Evolutionary conservation across 2,888 invertebrate species (phyloP), one percentile per base, ranked within the genome.

Genomic region (Gryllus longicercus): DNA sequence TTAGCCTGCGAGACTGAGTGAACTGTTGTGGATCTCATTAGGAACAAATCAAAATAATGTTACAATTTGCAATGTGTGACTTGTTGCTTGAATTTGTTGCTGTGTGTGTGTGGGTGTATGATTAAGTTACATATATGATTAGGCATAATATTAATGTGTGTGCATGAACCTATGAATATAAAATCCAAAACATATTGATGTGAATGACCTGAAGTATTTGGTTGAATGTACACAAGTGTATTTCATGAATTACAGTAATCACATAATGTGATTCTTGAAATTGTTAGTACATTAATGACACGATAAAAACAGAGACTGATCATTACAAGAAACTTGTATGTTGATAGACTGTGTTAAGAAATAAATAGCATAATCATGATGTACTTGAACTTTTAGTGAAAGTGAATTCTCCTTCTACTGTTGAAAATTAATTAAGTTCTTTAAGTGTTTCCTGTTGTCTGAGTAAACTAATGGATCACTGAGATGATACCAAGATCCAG

Each of bases 351-450:
- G 63, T 63, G 16, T 18, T 63, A n/a, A 63, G 38, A 63, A 63
- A 63, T 63, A 63, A 63, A 63, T 63, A n/a, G 63, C 63, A 63
- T 38, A 63, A 63, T 63, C 63, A 63, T 63, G n/a, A n/a, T 63
- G 14, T 63, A 18, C n/a, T 63, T 63, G 63, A 63, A 63, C 63
- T 63, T 63, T 3, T 63, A 63, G 63, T 63, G 63, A 63, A 18
- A 63, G 63, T 63, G 63, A 63, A 63, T 63, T 14, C 14, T 63
- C 63, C 63, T n/a, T 38, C 38, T 38, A 38, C 38, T 38, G 38
- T 38, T 38, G 38, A 38, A 38, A 38, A 38, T 38, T 38, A 38
- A 63, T 63, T 63, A 14, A 63, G 16, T 63, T 63, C n/a, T 63
- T 14, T 63, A 63, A 63, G 16, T 63, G n/a, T 18, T 63, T 63